phyloP scores from a whole-genome alignment of 2,797 vertebrate species.

The Sebastes kiyomatsui region DNA sequence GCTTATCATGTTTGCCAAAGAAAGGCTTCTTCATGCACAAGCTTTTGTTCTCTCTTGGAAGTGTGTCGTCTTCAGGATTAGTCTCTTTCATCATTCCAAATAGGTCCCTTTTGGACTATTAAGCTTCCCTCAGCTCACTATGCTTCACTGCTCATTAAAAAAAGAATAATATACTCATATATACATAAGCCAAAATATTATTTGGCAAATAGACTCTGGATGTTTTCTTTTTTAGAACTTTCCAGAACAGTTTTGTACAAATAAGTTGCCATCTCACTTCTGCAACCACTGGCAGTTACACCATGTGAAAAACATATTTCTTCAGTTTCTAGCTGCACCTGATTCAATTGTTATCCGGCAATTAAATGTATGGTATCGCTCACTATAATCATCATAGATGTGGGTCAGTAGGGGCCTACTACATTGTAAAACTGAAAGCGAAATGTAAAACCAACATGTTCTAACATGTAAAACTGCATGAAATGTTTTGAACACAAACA shows the following conservation, averaged over 20 bases:
- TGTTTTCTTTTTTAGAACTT: constrained; percentile 15
- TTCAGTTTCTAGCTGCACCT: not conserved
- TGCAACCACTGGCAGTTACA: not conserved
- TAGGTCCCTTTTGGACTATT: constrained; percentile 59
- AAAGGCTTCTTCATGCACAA: constrained; percentile 37
- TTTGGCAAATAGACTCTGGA: constrained; percentile 9
- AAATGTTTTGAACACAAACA: not conserved
- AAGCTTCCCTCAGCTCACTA: constrained; percentile 43
- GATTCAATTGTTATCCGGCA: not conserved
- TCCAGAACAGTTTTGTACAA: not conserved
- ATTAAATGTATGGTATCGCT: not conserved
- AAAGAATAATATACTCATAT: constrained; percentile 39
- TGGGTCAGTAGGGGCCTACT: not conserved
- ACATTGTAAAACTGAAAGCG: no score
- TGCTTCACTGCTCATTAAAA: constrained; percentile 63
- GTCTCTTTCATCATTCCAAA: constrained; percentile 67
- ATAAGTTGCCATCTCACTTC: not conserved
- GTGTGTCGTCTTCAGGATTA: constrained; percentile 56
- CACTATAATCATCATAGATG: not conserved
- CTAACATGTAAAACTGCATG: no score
- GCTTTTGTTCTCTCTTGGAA: constrained; percentile 61
- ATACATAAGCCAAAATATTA: constrained; percentile 10
- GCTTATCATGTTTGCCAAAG: constrained; percentile 60
- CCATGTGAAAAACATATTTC: not conserved
- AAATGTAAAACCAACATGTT: no score